Percentiles rank a stretch among this genome's conserved stretches.
These are phyloP conservation scores for Alectoris magna DNA, from an alignment of 2,797 vertebrate species.

Conservation along the genomic window DNA sequence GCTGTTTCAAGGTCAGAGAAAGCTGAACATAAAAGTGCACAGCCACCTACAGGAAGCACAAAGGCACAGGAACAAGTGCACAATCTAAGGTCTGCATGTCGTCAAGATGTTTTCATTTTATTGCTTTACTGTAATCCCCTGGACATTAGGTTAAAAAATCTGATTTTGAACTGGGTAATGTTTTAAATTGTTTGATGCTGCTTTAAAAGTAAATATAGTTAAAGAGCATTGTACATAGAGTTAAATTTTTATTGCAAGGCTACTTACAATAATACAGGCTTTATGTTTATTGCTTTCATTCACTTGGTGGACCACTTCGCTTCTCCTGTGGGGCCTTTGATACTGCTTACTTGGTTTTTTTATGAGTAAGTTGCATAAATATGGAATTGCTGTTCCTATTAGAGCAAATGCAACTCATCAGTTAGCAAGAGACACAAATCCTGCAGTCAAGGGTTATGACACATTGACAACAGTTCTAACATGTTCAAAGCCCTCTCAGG, in stretches of 20 bases:
- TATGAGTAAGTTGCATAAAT: neutral
- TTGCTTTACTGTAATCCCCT: neutral
- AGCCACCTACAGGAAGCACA: neutral
- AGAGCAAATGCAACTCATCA: neutral
- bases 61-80: neutral
- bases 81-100: neutral
- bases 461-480: neutral
- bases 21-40: neutral
- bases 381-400: neutral
- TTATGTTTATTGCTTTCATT: neutral
- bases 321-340: neutral
- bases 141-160: neutral
- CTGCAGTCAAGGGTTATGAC: neutral
- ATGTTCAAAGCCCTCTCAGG: neutral
- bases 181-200: neutral
- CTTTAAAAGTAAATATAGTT: neutral
- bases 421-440: neutral
- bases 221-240: neutral
- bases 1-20: neutral
- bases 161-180: neutral
- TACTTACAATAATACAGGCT: neutral
- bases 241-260: neutral
- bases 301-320: neutral
- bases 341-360: neutral
- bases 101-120: neutral